These are phyloP conservation scores for Nebria brevicollis DNA, from an alignment of 2,888 invertebrate genomes.

Conservation along the genomic window DNA sequence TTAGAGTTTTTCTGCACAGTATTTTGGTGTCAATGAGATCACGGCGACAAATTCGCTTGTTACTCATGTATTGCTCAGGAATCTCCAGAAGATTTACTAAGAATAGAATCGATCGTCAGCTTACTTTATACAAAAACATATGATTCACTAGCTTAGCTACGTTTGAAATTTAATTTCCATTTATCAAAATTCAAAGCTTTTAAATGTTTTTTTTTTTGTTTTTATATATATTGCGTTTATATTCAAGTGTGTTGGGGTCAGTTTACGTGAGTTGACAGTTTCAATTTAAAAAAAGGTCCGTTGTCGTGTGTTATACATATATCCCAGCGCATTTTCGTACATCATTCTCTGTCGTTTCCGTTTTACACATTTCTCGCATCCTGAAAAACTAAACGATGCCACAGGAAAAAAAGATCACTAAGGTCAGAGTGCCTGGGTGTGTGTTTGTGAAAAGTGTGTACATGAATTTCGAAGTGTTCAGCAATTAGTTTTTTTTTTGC, in stretches of 20 bases:
- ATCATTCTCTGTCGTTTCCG: not conserved
- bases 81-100: not conserved
- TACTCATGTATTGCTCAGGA: not conserved
- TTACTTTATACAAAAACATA: not conserved
- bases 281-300: not conserved
- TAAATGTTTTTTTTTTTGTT: not conserved
- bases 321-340: not conserved
- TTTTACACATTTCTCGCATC: not conserved
- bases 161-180: not conserved
- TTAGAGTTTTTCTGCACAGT: not conserved
- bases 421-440: not conserved
- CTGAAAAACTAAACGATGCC: constrained; percentile 1
- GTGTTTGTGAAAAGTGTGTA: not conserved
- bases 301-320: not conserved
- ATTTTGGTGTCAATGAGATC: not conserved
- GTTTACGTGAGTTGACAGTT: constrained; percentile 1
- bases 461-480: constrained; percentile 4
- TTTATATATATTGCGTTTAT: not conserved
- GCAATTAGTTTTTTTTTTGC: constrained; percentile 29
- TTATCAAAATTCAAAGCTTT: too few species aligned
- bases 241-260: not conserved
- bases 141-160: not conserved
- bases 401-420: not conserved
- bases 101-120: not conserved
- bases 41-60: not conserved